Percentiles rank a stretch among this genome's conserved stretches.
phyloP scores from a whole-genome alignment of 2,888 invertebrate genomes.

The Phyllotreta cruciferae region DNA sequence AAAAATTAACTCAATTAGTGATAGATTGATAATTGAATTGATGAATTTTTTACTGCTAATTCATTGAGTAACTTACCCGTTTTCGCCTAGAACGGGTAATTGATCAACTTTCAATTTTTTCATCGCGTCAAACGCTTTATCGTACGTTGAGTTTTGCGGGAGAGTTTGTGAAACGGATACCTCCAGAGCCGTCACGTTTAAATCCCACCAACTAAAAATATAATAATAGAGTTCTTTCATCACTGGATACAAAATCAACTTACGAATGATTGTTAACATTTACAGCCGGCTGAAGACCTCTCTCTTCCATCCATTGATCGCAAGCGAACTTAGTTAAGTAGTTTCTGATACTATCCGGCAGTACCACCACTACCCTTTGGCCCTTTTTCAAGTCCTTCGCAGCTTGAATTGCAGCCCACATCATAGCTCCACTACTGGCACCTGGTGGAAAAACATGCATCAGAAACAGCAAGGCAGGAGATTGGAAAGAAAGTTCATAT shows the following conservation, averaged over 20 bases:
- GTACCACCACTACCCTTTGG: slow-evolving; percentile 86
- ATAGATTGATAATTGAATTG: neutral
- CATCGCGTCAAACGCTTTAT: slow-evolving; percentile 76
- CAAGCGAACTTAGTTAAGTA: slow-evolving; percentile 98
- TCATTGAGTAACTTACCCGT: slow-evolving; percentile 55
- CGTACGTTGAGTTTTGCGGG: slow-evolving; percentile 65
- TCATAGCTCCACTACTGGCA: slow-evolving; percentile 90
- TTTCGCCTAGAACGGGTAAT: slow-evolving; percentile 68
- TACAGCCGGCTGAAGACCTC: slow-evolving; percentile 52
- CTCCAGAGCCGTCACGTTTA: slow-evolving; percentile 66
- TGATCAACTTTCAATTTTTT: slow-evolving; percentile 71
- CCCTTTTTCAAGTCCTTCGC: slow-evolving; percentile 71
- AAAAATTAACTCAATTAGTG: slow-evolving; percentile 15
- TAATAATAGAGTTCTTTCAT: neutral
- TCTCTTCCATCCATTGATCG: slow-evolving; percentile 94
- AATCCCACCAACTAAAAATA: slow-evolving; percentile 81
- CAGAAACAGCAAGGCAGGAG: neutral
- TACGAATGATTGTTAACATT: slow-evolving; percentile 57
- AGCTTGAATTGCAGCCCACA: slow-evolving; percentile 76
- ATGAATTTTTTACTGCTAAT: neutral
- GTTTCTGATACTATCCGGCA: slow-evolving; percentile 96
- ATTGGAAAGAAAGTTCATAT: neutral
- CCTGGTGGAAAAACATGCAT: slow-evolving; percentile 61
- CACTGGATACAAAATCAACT: slow-evolving; percentile 12
- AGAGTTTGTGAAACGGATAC: slow-evolving; percentile 66